Base-by-base conservation (phyloP, 2,113 vertebrate species). In the Colius striatus region DNA sequence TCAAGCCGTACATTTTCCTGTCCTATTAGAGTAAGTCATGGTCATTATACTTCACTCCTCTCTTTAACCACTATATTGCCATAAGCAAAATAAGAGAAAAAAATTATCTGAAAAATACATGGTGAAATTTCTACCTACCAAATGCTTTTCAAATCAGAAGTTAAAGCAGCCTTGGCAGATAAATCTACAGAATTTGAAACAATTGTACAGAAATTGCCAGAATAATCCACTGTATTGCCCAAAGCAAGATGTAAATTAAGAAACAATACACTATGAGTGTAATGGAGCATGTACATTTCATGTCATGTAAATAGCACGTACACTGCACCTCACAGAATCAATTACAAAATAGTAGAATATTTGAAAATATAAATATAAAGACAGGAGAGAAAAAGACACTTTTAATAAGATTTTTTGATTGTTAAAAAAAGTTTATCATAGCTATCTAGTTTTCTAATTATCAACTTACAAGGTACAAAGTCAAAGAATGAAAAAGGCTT, bases 201-300 rank as follows among this genome's bases (percentile, higher is more conserved):
- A 95, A 55, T n/a, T 81, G 30, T 96, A 92, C 60, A 97, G 92
- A 97, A 96, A 95, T 89, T 97, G 82, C 83, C 75, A 86, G 86
- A 97, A 96, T 96, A 96, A 97, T 97, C 76, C 67, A 65, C 88
- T 94, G 57, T 41, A 71, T 95, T 83, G 95, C 97, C 95, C 81
- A 95, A 94, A 97, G 98, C 93, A 97, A 97, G 91, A 96, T 88
- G 89, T 97, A 98, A 98, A 98, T 98, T 97, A 97, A 97, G 94
- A 95, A 97, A 90, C 90, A 97, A 96, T 97, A 96, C 77, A 94
- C 90, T 96, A 70, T 58, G 93, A 94, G 84, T 95, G 84, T 97
- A 97, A 98, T 97, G 96, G 96, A 97, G 97, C 96, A 92, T 95
- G 80, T 55, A 94, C 82, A 92, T 97, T 96, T 96, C 93, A 97